Base-by-base conservation (phyloP, 2,888 invertebrate species). In the Volucella inflata region DNA sequence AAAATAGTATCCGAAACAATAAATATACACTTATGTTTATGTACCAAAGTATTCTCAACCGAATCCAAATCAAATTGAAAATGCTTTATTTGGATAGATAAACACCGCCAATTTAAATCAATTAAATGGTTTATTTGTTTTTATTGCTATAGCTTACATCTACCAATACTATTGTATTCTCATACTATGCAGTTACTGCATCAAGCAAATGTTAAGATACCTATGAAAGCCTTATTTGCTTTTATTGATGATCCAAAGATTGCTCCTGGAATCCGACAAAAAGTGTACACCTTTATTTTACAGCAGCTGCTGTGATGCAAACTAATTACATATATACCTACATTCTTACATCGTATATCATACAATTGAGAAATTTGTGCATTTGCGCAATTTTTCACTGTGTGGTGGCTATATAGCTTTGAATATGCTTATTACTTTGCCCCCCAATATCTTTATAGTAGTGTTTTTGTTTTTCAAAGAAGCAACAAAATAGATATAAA, bases 341-440 rank as follows among this genome's bases (percentile, higher is more conserved):
- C 67, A 60, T 74, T 83, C 68, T 48, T 62, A 71, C 21, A 65
- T 57, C 30, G 64, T 67, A 75, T 78, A 74, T 59, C 70, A 70
- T 59, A 84, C 75, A 80, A 71, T 71, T 65, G 80, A 75, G 55
- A 70, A 62, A 65, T 71, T 76, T 76, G 75, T 80, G 84, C 71
- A 84, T 80, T 84, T 84, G 84, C 84, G 84, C 84, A 84, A 80
- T 84, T 84, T 75, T 75, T 65, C 65, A 64, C 46, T 75, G 64
- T 75, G 68, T 57, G 64, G 46, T 72, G 17, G 65, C 70, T 79
- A 65, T 21, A 21, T 72, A 77, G 67, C 78, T 74, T 17, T 51
- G 53, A 55, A 36, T 77, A 67, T 72, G 71, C 59, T 71, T 82
- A 55, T 59, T 57, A 75, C 64, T 70, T 81, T 76, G 76, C 65